Percentiles rank a stretch among this genome's conserved stretches.
Conservation (phyloP, 1,140 invertebrate species). For the Drosophila guanche region DNA sequence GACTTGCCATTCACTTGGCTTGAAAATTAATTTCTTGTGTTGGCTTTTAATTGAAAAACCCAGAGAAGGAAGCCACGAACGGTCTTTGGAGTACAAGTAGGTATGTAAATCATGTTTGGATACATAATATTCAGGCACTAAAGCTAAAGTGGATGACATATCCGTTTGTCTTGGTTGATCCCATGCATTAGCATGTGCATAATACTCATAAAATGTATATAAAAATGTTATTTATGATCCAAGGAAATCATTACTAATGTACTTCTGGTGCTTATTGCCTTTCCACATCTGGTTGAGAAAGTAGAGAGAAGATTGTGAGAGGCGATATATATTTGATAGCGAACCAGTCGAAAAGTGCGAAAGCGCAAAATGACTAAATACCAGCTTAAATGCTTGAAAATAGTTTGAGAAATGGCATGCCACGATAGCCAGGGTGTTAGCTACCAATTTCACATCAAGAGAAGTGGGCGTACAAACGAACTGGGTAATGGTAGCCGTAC, state of each 20-base stretch:
- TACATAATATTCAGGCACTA: not conserved
- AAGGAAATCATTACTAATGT: conserved; percentile 10
- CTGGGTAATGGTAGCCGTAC: conserved; percentile 15
- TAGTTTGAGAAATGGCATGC: conserved; percentile 24
- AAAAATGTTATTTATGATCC: not conserved
- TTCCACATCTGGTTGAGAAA: conserved; percentile 22
- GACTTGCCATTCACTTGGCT: conserved; percentile 68
- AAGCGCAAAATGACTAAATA: conserved; percentile 1
- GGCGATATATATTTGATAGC: conserved; percentile 8
- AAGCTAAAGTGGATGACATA: conserved; percentile 17
- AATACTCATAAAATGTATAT: conserved; percentile 38
- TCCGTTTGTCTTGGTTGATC: conserved; percentile 20
- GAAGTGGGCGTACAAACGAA: conserved; percentile 28
- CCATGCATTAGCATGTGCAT: conserved; percentile 24
- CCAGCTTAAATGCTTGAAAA: conserved; percentile 32
- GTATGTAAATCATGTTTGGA: conserved; percentile 27
- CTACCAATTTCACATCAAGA: conserved; percentile 17
- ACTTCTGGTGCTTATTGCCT: conserved; percentile 24
- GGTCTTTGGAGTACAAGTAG: conserved; percentile 32
- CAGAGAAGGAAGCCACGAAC: conserved; percentile 55
- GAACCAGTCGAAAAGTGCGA: conserved; percentile 18
- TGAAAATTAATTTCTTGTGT: conserved; percentile 43
- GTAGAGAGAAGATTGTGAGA: not conserved
- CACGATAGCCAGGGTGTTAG: not conserved
- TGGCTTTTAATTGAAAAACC: conserved; percentile 50